These are phyloP conservation scores for Cyclophora albipunctata DNA, from an alignment of 2,888 invertebrate genomes.

Conservation along the genomic window DNA sequence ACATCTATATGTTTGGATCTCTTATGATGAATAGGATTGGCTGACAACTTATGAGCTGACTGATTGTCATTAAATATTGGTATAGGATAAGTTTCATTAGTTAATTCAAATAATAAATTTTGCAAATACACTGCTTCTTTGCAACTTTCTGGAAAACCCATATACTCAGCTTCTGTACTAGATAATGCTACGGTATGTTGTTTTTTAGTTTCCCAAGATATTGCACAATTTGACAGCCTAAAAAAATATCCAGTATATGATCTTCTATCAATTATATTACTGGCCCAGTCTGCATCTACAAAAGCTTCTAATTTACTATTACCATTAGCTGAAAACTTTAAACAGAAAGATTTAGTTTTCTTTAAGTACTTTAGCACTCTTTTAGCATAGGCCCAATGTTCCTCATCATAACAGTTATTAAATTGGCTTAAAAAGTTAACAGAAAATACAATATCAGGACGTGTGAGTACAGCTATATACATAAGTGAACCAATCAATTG, in stretches of 20 bases:
- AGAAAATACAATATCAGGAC: slow-evolving; percentile 6
- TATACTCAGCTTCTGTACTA: not conserved
- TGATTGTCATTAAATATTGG: slow-evolving; percentile 5
- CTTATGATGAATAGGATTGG: slow-evolving; percentile 1
- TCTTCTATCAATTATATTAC: slow-evolving; percentile 3
- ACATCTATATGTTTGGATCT: slow-evolving; percentile 6
- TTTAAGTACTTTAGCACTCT: slow-evolving; percentile 5
- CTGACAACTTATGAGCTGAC: slow-evolving; percentile 2
- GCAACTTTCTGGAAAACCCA: slow-evolving; percentile 10
- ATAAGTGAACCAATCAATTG: slow-evolving; percentile 15
- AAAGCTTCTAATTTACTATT: not conserved
- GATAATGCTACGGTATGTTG: slow-evolving; percentile 1
- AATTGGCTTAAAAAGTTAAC: slow-evolving; percentile 6
- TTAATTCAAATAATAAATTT: slow-evolving; percentile 2
- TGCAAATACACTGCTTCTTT: slow-evolving; percentile 19
- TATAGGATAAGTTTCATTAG: not conserved
- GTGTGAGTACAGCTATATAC: not conserved
- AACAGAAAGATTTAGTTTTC: not conserved
- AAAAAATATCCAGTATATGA: slow-evolving; percentile 12
- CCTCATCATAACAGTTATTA: not conserved
- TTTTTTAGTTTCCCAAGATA: slow-evolving; percentile 18
- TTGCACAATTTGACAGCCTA: slow-evolving; percentile 4
- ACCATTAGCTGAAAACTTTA: not conserved
- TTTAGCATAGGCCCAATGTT: slow-evolving; percentile 7
- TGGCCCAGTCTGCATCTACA: not conserved